phyloP scores from a whole-genome alignment of 2,113 vertebrate species.

The Calyptomena viridis region DNA sequence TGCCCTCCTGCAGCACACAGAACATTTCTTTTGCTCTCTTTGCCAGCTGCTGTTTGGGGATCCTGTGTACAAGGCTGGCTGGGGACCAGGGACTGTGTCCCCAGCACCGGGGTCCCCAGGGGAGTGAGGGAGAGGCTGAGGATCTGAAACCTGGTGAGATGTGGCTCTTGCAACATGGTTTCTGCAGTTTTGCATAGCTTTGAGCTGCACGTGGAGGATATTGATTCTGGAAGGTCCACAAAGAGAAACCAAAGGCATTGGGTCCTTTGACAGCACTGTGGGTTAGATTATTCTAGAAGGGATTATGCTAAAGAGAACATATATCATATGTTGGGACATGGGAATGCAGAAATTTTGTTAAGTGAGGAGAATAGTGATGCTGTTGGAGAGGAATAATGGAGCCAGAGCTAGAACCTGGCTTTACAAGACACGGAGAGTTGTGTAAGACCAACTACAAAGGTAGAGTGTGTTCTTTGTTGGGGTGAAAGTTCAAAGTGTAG shows the following conservation, averaged over 20 bases:
- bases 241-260: background rate
- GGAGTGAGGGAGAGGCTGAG: background rate
- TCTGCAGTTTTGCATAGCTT: background rate
- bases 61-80: background rate
- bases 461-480: background rate
- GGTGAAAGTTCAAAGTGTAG: background rate
- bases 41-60: background rate
- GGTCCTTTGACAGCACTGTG: background rate
- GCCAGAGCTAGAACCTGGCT: background rate
- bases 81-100: rapidly evolving
- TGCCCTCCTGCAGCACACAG: background rate
- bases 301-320: background rate
- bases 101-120: background rate
- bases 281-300: background rate
- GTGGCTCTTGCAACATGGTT: background rate
- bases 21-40: background rate
- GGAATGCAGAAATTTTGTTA: background rate
- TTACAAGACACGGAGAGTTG: background rate
- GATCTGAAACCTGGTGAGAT: background rate
- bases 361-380: background rate
- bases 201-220: background rate
- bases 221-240: background rate
- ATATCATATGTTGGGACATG: background rate
- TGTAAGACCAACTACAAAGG: background rate
- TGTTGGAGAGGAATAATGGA: background rate